phyloP scores from a whole-genome alignment of 37 sponge, comb jelly and placozoan genomes.

The Spongilla lacustris region DNA sequence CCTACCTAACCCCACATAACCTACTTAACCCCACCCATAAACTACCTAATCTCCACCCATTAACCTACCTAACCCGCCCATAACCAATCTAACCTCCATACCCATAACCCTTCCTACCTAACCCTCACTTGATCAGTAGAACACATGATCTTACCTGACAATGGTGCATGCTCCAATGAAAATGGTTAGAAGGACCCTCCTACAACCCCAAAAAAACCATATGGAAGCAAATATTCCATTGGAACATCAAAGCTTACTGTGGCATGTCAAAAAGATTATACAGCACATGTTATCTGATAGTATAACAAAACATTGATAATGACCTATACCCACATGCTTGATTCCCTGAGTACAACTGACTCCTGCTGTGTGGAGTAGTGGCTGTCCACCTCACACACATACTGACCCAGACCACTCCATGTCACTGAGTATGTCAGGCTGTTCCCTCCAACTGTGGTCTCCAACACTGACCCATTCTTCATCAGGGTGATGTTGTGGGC shows the following conservation, averaged over 20 bases:
- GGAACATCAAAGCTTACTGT: background rate
- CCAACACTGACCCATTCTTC: background rate
- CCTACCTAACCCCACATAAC: too few relatives aligned
- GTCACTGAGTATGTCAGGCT: background rate
- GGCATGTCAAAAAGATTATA: background rate
- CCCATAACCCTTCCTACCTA: background rate
- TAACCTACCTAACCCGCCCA: too few relatives aligned
- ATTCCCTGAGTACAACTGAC: background rate
- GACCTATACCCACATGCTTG: background rate
- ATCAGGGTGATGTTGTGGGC: background rate
- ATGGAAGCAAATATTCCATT: too few relatives aligned
- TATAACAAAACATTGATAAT: background rate
- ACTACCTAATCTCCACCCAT: too few relatives aligned
- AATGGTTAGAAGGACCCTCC: background rate
- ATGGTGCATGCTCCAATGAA: background rate
- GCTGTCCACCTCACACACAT: background rate
- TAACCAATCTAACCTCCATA: too few relatives aligned
- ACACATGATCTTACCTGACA: background rate
- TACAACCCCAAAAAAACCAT: background rate
- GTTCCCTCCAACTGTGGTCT: background rate
- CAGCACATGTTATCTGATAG: background rate
- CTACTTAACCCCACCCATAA: too few relatives aligned
- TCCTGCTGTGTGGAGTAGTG: background rate
- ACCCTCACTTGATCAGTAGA: background rate
- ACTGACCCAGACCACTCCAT: background rate